Evolutionary conservation across 2,888 invertebrate species (phyloP).

Genomic region (Trypoxylon attenuatum): DNA sequence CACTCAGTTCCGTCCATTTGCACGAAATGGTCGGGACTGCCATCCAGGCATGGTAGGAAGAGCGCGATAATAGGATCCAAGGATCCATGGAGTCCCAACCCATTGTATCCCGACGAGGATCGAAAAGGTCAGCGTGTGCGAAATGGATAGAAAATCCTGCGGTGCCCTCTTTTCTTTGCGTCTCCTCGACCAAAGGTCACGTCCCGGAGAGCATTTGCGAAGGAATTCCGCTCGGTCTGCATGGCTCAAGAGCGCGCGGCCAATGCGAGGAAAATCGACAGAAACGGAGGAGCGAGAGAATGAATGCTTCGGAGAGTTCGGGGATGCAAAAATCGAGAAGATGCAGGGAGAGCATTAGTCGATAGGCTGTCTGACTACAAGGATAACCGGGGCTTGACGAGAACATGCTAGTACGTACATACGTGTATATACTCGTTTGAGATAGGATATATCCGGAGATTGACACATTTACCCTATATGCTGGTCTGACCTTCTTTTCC

Average conservation of each 20-base stretch:
- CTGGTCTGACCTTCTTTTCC: too few relatives aligned
- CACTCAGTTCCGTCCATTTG: background rate
- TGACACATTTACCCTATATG: too few relatives aligned
- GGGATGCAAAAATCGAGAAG: background rate
- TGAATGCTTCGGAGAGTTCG: background rate
- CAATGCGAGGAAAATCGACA: background rate
- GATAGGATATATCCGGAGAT: background rate
- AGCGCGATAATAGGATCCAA: background rate
- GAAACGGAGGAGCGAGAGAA: background rate
- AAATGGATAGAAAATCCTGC: too few relatives aligned
- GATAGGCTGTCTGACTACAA: slow-evolving; percentile 1
- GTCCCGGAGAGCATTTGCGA: background rate
- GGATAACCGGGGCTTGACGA: background rate
- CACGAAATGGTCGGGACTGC: background rate
- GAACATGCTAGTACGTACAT: background rate
- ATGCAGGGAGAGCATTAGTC: slow-evolving; percentile 19
- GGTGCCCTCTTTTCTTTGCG: too few relatives aligned
- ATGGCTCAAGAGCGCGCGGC: background rate
- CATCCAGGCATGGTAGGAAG: too few relatives aligned
- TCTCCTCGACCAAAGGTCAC: background rate
- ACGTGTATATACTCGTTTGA: background rate
- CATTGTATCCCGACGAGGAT: too few relatives aligned
- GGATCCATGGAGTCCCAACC: too few relatives aligned
- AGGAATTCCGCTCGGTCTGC: background rate
- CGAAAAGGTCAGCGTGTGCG: too few relatives aligned